A percentile compares a stretch with the other conserved stretches of the same genome.
These are phyloP conservation scores for Ophion slaviceki DNA, from an alignment of 2,888 invertebrate genomes.

Conservation along the genomic window DNA sequence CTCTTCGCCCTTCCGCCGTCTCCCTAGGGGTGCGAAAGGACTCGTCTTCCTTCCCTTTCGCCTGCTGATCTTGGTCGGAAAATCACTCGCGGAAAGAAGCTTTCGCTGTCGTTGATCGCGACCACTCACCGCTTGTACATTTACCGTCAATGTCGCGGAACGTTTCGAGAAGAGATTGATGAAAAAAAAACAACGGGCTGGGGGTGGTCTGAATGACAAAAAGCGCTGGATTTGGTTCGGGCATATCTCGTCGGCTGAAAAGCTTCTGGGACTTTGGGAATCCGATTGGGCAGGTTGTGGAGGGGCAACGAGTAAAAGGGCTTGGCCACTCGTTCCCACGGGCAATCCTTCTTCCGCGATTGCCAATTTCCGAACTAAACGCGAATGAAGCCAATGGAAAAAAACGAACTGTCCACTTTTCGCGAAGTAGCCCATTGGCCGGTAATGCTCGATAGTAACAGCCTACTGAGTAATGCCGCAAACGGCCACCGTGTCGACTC, in stretches of 20 bases:
- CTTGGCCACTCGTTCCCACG: background rate
- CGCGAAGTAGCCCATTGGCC: background rate
- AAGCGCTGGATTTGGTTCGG: no score
- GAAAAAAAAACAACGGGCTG: no score
- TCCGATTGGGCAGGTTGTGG: no score
- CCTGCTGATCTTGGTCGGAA: slow-evolving; percentile 34
- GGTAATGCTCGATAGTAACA: background rate
- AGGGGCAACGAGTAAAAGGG: no score
- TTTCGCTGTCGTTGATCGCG: slow-evolving; percentile 39
- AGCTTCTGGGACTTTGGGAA: no score
- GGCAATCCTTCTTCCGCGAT: background rate
- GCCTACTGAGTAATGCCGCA: background rate
- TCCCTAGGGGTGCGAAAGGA: slow-evolving; percentile 18
- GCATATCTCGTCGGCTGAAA: no score
- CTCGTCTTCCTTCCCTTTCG: slow-evolving; percentile 8
- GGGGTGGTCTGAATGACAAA: no score
- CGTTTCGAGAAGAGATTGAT: background rate
- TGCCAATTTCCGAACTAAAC: background rate
- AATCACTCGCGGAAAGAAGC: slow-evolving; percentile 71
- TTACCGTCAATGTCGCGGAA: background rate
- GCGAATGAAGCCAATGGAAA: background rate
- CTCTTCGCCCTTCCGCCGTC: slow-evolving; percentile 27
- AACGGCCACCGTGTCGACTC: slow-evolving; percentile 13
- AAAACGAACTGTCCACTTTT: slow-evolving; percentile 7
- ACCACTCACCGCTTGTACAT: slow-evolving; percentile 40